phyloP scores from a whole-genome alignment of 1,140 invertebrate species.

The Drosophila triauraria region DNA sequence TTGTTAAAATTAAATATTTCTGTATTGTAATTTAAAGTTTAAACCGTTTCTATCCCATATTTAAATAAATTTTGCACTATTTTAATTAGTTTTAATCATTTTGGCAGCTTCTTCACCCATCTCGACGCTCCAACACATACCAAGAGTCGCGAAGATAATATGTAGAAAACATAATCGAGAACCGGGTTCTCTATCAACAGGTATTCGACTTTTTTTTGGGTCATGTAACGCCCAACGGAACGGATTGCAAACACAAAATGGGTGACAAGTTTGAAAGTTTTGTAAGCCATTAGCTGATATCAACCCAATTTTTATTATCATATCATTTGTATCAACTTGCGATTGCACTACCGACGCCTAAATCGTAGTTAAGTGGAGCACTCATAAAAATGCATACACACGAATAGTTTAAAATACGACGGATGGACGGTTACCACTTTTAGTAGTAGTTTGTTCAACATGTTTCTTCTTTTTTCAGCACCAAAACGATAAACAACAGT shows the following conservation, averaged over 20 bases:
- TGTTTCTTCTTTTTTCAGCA: constrained; percentile 1
- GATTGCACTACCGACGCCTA: constrained; percentile 6
- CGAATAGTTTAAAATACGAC: constrained; percentile 1
- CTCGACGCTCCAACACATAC: not conserved
- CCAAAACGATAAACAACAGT: constrained; percentile 22
- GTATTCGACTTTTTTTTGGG: constrained; percentile 22
- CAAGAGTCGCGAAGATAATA: constrained; percentile 11
- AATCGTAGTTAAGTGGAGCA: not conserved
- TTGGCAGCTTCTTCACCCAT: not conserved
- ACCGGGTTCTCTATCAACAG: constrained; percentile 16
- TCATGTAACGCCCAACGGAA: constrained; percentile 20
- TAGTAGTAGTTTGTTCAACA: constrained; percentile 20
- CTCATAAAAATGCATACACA: constrained; percentile 18
- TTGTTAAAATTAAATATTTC: not conserved
- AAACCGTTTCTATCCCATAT: not conserved
- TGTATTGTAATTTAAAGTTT: no score
- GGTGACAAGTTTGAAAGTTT: constrained; percentile 18
- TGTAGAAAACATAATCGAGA: constrained; percentile 13
- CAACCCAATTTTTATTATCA: constrained; percentile 20
- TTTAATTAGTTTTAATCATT: not conserved
- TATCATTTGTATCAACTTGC: constrained; percentile 4
- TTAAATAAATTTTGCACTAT: not conserved
- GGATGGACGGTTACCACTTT: constrained; percentile 9
- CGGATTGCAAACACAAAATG: constrained; percentile 13
- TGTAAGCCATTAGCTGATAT: constrained; percentile 4